These are phyloP conservation scores for Neoniphon sammara DNA, from an alignment of 2,797 vertebrate species.

Conservation along the genomic window DNA sequence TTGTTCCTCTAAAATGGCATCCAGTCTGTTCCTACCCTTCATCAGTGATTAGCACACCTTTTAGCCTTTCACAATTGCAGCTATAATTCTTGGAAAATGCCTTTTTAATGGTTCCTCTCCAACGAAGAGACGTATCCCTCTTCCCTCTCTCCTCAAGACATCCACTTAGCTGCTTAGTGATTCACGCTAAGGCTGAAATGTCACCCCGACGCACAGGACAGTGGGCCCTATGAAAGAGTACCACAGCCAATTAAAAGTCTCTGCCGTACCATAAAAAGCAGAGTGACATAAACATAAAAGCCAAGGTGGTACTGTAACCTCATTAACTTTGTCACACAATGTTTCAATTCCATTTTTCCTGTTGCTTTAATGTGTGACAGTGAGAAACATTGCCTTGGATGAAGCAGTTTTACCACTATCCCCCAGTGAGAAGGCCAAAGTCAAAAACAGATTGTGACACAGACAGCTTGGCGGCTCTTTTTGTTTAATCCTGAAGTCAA, in stretches of 20 bases:
- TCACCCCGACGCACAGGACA: slow-evolving; percentile 69
- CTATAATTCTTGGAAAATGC: slow-evolving; percentile 80
- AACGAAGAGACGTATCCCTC: slow-evolving; percentile 63
- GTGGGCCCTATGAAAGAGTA: slow-evolving; percentile 57
- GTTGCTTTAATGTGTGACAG: slow-evolving; percentile 50
- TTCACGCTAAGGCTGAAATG: slow-evolving; percentile 76
- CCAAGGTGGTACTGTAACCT: slow-evolving; percentile 73
- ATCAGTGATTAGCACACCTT: slow-evolving; percentile 81
- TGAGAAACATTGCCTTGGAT: slow-evolving; percentile 36
- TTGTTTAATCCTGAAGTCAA: slow-evolving; percentile 12
- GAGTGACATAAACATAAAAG: slow-evolving; percentile 71
- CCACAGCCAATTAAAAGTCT: slow-evolving; percentile 77
- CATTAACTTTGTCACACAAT: slow-evolving; percentile 74
- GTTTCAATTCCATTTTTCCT: slow-evolving; percentile 55
- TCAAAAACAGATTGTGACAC: slow-evolving; percentile 33
- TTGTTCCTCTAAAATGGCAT: slow-evolving; percentile 79
- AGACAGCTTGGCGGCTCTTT: slow-evolving; percentile 13
- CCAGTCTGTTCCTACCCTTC: slow-evolving; percentile 76
- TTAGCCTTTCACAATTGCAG: slow-evolving; percentile 77
- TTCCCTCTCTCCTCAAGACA: slow-evolving; percentile 61
- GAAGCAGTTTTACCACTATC: slow-evolving; percentile 12
- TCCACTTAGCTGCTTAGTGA: slow-evolving; percentile 72
- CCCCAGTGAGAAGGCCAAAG: slow-evolving; percentile 20
- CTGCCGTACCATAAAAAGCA: slow-evolving; percentile 66
- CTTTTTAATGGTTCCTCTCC: slow-evolving; percentile 77